Evolutionary conservation across 2,888 invertebrate genomes (phyloP).

Genomic region (Eupithecia inturbata): DNA sequence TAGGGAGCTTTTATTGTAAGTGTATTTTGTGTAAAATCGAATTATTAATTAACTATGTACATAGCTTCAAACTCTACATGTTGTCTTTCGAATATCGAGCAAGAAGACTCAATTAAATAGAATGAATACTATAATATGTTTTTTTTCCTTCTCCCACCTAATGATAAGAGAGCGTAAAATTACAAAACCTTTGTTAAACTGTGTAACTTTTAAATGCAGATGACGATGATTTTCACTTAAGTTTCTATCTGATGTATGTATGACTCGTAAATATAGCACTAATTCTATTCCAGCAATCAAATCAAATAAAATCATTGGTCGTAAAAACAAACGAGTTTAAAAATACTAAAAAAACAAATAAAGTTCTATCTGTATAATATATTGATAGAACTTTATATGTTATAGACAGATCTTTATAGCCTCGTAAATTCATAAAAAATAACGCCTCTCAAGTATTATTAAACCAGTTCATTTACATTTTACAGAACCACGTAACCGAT

Average conservation of each 20-base stretch:
- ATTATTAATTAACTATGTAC: slow-evolving; percentile 43
- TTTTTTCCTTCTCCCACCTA: slow-evolving; percentile 44
- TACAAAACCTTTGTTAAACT: neutral
- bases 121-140: slow-evolving; percentile 50
- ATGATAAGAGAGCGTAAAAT: neutral
- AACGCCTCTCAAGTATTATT: neutral
- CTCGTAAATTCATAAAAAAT: neutral
- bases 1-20: slow-evolving; percentile 77
- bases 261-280: neutral
- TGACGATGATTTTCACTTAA: neutral
- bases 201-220: neutral
- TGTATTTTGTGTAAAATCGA: slow-evolving; percentile 51
- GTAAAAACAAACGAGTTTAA: neutral
- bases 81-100: slow-evolving; percentile 70
- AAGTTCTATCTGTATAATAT: no score
- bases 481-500: neutral
- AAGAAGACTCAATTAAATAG: slow-evolving; percentile 72
- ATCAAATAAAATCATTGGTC: neutral
- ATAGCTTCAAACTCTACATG: slow-evolving; percentile 73
- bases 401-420: neutral
- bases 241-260: neutral
- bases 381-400: no score
- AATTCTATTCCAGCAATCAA: neutral
- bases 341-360: neutral
- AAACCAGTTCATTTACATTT: neutral